A percentile compares a stretch with the other conserved stretches of the same genome.
These are phyloP conservation scores for Drosophila oshimai DNA, from an alignment of 1,140 invertebrate genomes.

Conservation along the genomic window DNA sequence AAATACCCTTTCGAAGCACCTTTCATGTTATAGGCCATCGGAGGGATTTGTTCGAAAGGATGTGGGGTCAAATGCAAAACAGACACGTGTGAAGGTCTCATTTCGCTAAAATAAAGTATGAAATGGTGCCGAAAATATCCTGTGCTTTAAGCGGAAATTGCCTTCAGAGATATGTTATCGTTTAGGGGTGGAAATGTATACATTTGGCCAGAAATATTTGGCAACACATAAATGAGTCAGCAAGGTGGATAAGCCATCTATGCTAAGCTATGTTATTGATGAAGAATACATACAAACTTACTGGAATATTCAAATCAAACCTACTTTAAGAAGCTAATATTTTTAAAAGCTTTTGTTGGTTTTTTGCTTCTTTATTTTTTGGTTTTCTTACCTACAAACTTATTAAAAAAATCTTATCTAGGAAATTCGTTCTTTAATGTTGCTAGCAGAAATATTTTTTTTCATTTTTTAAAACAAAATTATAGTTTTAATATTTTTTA, in stretches of 20 bases:
- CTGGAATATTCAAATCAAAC: neutral
- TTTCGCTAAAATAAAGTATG: neutral
- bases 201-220: no score
- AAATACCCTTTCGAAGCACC: conserved; percentile 4
- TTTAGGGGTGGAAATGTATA: neutral
- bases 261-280: neutral
- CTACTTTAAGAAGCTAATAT: neutral
- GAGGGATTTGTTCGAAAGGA: neutral
- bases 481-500: no score
- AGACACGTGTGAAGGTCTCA: conserved; percentile 19
- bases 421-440: no score
- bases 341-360: no score
- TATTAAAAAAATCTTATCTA: no score
- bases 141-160: conserved; percentile 38
- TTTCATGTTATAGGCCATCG: conserved; percentile 34
- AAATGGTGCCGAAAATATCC: conserved; percentile 40
- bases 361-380: neutral
- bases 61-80: conserved; percentile 28
- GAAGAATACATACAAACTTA: neutral
- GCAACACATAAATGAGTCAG: neutral
- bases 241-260: conserved; percentile 13
- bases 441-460: no score
- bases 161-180: conserved; percentile 17
- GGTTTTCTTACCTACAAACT: no score
- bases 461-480: no score